A percentile compares a stretch with the other conserved stretches of the same genome.
Conservation (phyloP, 2,113 vertebrate species). For the Sus scrofa region DNA sequence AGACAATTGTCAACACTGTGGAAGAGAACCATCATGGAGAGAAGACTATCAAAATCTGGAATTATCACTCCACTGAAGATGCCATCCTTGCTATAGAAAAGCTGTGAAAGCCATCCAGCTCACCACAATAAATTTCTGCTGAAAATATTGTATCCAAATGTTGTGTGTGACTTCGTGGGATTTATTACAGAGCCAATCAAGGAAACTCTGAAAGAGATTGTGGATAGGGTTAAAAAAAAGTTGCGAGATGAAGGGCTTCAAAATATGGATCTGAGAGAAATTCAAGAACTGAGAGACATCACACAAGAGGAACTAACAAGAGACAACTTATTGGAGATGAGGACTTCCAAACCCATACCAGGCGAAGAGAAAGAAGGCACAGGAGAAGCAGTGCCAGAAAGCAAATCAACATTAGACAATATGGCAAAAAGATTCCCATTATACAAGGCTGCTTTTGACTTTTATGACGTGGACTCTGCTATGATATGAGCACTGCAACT, state of each 20-base stretch:
- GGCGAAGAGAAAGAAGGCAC: not conserved
- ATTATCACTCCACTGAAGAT: not conserved
- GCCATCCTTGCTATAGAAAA: not conserved
- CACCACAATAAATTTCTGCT: not conserved
- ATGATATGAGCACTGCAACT: not conserved
- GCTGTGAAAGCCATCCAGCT: not conserved
- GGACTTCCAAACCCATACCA: not conserved
- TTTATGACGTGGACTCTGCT: not conserved
- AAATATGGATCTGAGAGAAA: not conserved
- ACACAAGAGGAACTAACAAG: not conserved
- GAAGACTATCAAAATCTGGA: not conserved
- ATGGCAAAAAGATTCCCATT: not conserved
- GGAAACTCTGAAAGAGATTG: not conserved
- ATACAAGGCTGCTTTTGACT: not conserved
- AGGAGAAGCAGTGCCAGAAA: not conserved
- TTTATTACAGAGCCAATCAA: not conserved
- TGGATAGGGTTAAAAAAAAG: not conserved
- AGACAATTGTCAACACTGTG: not conserved
- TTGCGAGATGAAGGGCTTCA: not conserved
- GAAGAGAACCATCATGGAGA: not conserved
- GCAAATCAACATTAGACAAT: not conserved
- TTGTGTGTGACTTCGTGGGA: not conserved
- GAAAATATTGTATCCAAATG: not conserved
- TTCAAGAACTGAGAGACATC: not conserved
- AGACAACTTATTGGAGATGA: not conserved